Percentiles rank a stretch among this genome's conserved stretches.
Conservation (phyloP, 1,140 invertebrate genomes). For the Apis cerana region DNA sequence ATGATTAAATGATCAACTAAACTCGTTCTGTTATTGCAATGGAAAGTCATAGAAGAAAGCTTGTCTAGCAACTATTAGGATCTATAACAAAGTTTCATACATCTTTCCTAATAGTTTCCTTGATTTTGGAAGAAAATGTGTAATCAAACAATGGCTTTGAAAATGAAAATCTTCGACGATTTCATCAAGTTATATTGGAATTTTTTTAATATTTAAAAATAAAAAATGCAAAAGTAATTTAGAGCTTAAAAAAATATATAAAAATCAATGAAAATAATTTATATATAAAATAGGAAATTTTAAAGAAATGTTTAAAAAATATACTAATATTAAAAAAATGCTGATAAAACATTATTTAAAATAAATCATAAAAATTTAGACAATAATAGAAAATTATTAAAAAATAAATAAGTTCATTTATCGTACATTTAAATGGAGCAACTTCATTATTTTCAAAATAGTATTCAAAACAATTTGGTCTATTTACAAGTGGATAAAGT, state of each 20-base stretch:
- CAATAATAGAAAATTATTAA: too few relatives aligned
- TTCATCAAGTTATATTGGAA: neutral
- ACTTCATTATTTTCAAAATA: neutral
- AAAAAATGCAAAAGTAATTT: too few relatives aligned
- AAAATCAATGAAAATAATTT: neutral
- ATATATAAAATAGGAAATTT: neutral
- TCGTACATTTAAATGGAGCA: too few relatives aligned
- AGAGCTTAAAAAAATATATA: neutral
- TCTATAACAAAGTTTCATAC: slow-evolving; percentile 29
- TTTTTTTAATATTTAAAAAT: too few relatives aligned
- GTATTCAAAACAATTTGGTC: neutral
- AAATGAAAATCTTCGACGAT: neutral
- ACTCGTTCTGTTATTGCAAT: slow-evolving; percentile 13
- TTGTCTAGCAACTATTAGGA: slow-evolving; percentile 36
- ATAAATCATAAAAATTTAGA: too few relatives aligned
- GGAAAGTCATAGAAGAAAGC: slow-evolving; percentile 57
- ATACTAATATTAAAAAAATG: too few relatives aligned
- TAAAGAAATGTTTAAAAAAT: too few relatives aligned
- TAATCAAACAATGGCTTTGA: neutral
- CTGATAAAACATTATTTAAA: too few relatives aligned
- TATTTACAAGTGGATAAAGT: neutral
- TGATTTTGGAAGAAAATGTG: neutral
- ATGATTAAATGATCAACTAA: neutral
- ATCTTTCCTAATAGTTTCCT: slow-evolving; percentile 41
- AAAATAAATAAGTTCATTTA: too few relatives aligned